Percentiles rank a stretch among this genome's conserved stretches.
phyloP scores from a whole-genome alignment of 2,888 invertebrate genomes.

The Calephelis perditalis region DNA sequence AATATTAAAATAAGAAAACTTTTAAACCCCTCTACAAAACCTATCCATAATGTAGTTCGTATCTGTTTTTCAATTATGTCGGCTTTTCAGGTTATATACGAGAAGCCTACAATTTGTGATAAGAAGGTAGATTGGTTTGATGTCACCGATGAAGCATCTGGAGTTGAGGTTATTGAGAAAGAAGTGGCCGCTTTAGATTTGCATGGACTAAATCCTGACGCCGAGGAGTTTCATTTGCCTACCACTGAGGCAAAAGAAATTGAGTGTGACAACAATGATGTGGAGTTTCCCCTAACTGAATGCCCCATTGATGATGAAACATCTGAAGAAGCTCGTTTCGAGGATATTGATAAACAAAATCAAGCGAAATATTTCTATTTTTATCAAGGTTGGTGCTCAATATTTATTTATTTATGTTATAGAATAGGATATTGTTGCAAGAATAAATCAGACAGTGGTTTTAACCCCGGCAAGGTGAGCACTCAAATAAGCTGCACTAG shows the following conservation, averaged over 20 bases:
- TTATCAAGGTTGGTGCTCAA: constrained; percentile 83
- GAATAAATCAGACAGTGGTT: no score
- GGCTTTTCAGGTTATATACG: constrained; percentile 37
- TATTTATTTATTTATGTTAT: no score
- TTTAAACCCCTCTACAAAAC: no score
- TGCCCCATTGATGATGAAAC: constrained; percentile 33
- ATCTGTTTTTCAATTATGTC: no score
- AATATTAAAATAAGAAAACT: no score
- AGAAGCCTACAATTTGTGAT: constrained; percentile 49
- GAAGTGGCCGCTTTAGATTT: constrained; percentile 41
- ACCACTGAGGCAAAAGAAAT: constrained; percentile 45
- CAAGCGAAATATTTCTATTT: constrained; percentile 84
- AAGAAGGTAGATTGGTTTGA: constrained; percentile 68
- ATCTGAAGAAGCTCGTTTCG: constrained; percentile 40
- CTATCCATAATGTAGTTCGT: no score
- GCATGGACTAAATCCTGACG: constrained; percentile 55
- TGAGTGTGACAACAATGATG: constrained; percentile 39
- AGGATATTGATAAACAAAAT: constrained; percentile 59
- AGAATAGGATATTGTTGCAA: no score
- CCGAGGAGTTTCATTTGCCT: constrained; percentile 48
- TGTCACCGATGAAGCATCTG: constrained; percentile 55
- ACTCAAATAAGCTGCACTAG: no score
- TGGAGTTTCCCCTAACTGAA: constrained; percentile 54
- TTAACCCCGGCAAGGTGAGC: no score
- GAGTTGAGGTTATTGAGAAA: constrained; percentile 44